A percentile compares a stretch with the other conserved stretches of the same genome.
phyloP scores from a whole-genome alignment of 92 coral and sea anemone genomes.

The Pocillopora grandis region DNA sequence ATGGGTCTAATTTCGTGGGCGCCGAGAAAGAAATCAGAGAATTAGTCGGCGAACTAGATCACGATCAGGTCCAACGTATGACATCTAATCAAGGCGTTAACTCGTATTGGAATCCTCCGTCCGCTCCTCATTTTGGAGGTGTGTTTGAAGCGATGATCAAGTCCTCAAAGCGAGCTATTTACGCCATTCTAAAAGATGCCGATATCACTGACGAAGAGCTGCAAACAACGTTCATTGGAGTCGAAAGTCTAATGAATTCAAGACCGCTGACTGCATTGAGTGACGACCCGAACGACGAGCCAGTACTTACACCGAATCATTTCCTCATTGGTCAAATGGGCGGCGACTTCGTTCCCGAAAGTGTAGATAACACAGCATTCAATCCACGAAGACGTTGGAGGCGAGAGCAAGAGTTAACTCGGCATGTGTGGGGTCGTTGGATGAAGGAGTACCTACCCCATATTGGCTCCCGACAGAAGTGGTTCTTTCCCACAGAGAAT shows the following conservation, averaged over 20 bases:
- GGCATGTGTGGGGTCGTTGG: conserved; percentile 18
- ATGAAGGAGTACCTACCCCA: conserved; percentile 13
- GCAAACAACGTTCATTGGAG: conserved; percentile 43
- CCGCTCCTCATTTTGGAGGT: too few species aligned
- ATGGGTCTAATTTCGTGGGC: too few species aligned
- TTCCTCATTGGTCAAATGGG: too few species aligned
- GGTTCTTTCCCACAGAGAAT: conserved; percentile 12
- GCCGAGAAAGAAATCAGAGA: too few species aligned
- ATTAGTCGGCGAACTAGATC: too few species aligned
- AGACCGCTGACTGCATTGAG: conserved; percentile 42
- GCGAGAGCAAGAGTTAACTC: conserved; percentile 18
- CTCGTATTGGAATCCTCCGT: too few species aligned
- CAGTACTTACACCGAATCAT: conserved; percentile 39
- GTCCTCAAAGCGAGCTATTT: conserved; percentile 19
- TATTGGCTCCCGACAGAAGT: conserved; percentile 22
- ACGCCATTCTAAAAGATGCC: conserved; percentile 16
- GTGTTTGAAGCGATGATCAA: too few species aligned
- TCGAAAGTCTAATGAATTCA: conserved; percentile 46
- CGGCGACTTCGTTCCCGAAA: conserved; percentile 2
- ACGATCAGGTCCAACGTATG: too few species aligned
- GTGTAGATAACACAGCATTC: conserved; percentile 3
- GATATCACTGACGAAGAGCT: conserved; percentile 44
- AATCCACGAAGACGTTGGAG: conserved; percentile 24
- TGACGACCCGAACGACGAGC: conserved; percentile 41
- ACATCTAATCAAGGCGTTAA: too few species aligned